phyloP scores from a whole-genome alignment of 2,113 vertebrate species.

The Pterophyllum scalare region DNA sequence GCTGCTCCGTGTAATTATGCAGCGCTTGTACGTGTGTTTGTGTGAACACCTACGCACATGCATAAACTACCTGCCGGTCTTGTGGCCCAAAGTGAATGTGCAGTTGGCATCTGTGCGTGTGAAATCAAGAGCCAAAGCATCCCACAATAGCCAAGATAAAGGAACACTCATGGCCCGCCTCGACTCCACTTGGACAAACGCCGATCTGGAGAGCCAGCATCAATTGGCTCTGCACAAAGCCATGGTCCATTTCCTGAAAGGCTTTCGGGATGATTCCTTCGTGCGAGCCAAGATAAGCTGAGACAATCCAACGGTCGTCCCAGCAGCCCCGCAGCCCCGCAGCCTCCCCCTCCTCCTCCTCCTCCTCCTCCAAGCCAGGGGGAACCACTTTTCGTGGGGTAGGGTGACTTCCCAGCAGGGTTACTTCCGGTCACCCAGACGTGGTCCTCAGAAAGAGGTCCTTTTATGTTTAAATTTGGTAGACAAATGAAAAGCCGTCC shows the following conservation, averaged over 20 bases:
- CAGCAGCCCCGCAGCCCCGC: constrained; percentile 19
- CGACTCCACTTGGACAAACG: constrained; percentile 44
- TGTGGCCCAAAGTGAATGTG: constrained; percentile 24
- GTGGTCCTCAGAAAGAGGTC: no score
- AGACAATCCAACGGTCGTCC: constrained; percentile 39
- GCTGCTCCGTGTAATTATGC: constrained; percentile 44
- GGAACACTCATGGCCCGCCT: constrained; percentile 12
- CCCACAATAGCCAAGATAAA: constrained; percentile 52
- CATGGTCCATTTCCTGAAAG: constrained; percentile 67
- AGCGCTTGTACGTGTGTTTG: constrained; percentile 31
- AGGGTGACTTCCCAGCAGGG: not conserved
- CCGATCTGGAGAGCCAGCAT: constrained; percentile 48
- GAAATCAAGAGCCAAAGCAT: constrained; percentile 44
- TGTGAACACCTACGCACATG: constrained; percentile 44
- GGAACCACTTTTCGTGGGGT: not conserved
- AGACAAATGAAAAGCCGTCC: no score
- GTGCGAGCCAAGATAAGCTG: constrained; percentile 55
- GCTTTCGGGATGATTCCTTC: constrained; percentile 67
- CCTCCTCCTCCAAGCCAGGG: not conserved
- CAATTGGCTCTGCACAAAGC: constrained; percentile 50
- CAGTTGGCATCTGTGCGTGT: constrained; percentile 9
- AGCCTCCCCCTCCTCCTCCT: not conserved
- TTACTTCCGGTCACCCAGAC: no score
- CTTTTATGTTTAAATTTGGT: no score
- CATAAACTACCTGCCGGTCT: constrained; percentile 40